These are phyloP conservation scores for Schizopygopsis pylzovi DNA, from an alignment of 2,797 vertebrate species.

Conservation along the genomic window DNA sequence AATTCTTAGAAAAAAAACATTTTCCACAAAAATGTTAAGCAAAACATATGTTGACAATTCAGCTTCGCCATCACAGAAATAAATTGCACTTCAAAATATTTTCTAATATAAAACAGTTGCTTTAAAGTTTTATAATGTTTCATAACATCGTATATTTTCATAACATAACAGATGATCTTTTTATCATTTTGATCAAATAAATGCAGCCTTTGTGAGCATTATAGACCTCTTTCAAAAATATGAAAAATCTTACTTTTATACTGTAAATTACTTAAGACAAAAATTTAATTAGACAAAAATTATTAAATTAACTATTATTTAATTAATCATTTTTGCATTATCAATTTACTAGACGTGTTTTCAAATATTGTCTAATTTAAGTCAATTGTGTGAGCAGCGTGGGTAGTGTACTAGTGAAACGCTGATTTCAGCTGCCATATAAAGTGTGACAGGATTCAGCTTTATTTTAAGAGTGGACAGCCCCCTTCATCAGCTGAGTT, in stretches of 20 bases:
- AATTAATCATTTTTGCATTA: neutral
- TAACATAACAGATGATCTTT: no score
- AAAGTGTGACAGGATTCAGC: neutral
- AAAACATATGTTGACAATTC: neutral
- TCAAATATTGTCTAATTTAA: neutral
- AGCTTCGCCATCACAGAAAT: neutral
- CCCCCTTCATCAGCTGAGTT: conserved; percentile 56
- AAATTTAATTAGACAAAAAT: neutral
- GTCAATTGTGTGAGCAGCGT: no score
- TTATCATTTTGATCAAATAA: no score
- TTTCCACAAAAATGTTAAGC: neutral
- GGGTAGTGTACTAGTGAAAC: neutral
- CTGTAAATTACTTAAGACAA: neutral
- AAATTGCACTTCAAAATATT: neutral
- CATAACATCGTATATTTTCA: neutral
- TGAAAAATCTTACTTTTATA: neutral
- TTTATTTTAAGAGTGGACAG: conserved; percentile 7
- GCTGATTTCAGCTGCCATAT: neutral
- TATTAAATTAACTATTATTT: neutral
- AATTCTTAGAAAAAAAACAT: no score
- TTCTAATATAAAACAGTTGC: neutral
- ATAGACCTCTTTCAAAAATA: neutral
- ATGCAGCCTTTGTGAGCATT: neutral
- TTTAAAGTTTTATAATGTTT: neutral
- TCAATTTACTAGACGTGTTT: neutral